Conservation (phyloP, 1,140 invertebrate genomes). For the Bombus pyrosoma region DNA sequence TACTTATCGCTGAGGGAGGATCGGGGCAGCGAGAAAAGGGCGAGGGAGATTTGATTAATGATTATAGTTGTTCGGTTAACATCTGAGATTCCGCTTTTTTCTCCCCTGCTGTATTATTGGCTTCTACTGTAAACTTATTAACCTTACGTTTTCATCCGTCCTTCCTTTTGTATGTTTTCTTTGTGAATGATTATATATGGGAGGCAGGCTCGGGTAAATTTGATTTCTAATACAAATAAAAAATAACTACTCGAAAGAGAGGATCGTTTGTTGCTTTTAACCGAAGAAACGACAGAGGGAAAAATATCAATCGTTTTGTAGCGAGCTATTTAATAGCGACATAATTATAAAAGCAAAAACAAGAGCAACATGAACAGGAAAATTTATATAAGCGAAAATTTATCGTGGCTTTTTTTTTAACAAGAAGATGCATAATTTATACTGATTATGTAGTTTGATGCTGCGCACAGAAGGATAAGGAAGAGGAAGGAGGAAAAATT, state of each 20-base stretch:
- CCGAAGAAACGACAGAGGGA: too few relatives aligned
- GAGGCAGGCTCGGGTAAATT: too few relatives aligned
- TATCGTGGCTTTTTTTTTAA: neutral
- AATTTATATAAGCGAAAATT: neutral
- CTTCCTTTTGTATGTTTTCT: neutral
- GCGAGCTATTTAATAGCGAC: neutral
- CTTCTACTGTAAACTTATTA: conserved; percentile 1
- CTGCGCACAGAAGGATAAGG: neutral
- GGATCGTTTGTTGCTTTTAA: too few relatives aligned
- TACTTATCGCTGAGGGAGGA: conserved; percentile 33
- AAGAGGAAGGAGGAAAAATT: conserved; percentile 23
- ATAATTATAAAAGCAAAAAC: neutral
- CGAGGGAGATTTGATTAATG: conserved; percentile 32
- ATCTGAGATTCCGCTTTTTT: conserved; percentile 14
- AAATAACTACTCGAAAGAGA: too few relatives aligned
- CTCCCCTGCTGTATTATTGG: neutral
- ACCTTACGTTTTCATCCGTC: neutral
- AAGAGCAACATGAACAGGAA: neutral
- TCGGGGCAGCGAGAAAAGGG: conserved; percentile 24
- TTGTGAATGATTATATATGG: neutral
- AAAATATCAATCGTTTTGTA: too few relatives aligned
- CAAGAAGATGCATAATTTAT: neutral
- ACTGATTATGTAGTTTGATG: conserved; percentile 4
- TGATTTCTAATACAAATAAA: too few relatives aligned
- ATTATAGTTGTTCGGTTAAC: conserved; percentile 24